These are phyloP conservation scores for Callocephalon fimbriatum DNA, from an alignment of 2,113 vertebrate genomes.

Conservation along the genomic window DNA sequence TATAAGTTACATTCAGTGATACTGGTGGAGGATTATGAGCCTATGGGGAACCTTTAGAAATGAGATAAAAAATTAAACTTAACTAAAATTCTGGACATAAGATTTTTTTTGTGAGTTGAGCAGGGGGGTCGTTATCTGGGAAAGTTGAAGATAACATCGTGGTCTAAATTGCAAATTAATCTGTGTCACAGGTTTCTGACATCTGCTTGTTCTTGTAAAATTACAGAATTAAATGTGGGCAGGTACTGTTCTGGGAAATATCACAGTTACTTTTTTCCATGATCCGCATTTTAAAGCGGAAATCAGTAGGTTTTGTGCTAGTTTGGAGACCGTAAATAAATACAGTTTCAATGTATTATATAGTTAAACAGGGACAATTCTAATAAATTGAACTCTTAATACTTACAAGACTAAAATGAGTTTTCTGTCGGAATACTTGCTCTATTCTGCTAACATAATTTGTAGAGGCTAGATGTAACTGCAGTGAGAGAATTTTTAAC, in stretches of 20 bases:
- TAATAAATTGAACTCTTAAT: background rate
- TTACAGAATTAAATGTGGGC: constrained; percentile 29
- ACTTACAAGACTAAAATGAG: background rate
- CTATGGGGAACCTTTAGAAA: background rate
- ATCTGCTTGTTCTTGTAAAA: constrained; percentile 62
- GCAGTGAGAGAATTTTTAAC: background rate
- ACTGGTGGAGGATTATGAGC: background rate
- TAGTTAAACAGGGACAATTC: background rate
- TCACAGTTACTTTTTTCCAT: constrained; percentile 16
- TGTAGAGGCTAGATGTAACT: background rate
- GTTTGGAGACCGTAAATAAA: background rate
- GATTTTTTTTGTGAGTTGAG: background rate
- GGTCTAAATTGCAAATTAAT: constrained; percentile 57
- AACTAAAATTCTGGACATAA: background rate
- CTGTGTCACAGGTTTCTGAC: constrained; percentile 50
- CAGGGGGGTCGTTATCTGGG: background rate
- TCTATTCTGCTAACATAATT: background rate
- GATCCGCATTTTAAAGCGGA: background rate
- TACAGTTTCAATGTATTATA: background rate
- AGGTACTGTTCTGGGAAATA: constrained; percentile 49
- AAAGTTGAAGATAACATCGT: background rate
- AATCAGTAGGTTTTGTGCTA: background rate
- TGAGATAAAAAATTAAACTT: background rate
- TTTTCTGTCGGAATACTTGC: background rate
- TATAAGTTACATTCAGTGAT: background rate